phyloP scores from a whole-genome alignment of 2,797 vertebrate genomes.

The Hippocampus kuda region DNA sequence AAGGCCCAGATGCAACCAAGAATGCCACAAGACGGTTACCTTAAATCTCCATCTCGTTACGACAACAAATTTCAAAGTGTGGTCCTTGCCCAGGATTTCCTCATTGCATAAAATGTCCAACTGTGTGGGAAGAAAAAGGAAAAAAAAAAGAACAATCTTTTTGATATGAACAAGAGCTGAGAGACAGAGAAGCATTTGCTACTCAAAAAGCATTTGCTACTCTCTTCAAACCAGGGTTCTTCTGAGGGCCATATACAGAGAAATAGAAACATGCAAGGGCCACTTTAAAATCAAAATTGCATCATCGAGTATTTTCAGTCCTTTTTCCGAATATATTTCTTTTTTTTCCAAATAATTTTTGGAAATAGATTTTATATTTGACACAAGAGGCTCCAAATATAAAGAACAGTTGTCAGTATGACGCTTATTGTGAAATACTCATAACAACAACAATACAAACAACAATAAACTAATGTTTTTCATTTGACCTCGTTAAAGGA shows the following conservation, averaged over 20 bases:
- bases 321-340: too few species aligned
- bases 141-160: neutral
- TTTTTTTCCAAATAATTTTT: too few species aligned
- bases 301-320: too few species aligned
- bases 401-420: too few species aligned
- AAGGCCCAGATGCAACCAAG: too few species aligned
- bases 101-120: conserved; percentile 99
- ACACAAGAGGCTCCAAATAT: too few species aligned
- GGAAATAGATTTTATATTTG: too few species aligned
- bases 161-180: neutral
- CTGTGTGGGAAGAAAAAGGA: conserved; percentile 55
- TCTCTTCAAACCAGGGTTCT: too few species aligned
- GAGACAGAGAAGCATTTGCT: neutral
- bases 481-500: conserved; percentile 93
- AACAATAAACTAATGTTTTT: neutral
- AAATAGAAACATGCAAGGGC: too few species aligned
- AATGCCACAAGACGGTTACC: conserved; percentile 60
- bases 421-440: too few species aligned
- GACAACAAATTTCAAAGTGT: conserved; percentile 98
- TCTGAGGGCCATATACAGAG: too few species aligned
- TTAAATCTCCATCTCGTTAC: conserved; percentile 99
- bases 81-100: conserved; percentile 98
- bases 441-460: neutral
- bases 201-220: neutral
- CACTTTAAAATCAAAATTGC: too few species aligned